Conservation (phyloP, 2,888 invertebrate genomes). For the Aelia acuminata region DNA sequence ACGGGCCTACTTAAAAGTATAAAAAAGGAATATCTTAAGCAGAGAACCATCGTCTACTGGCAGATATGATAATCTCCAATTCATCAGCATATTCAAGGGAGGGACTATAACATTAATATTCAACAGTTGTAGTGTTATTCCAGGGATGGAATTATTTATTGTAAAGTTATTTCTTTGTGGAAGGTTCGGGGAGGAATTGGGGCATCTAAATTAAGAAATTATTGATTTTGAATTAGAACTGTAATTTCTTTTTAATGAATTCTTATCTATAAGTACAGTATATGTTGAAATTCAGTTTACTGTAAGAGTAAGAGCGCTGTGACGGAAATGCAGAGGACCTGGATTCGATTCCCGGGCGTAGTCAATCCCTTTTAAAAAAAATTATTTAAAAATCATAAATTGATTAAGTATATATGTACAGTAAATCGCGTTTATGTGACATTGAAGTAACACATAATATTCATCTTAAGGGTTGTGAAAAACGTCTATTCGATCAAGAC, state of each 20-base stretch:
- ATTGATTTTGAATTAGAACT: not conserved
- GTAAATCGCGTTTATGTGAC: too few species aligned
- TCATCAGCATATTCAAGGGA: not conserved
- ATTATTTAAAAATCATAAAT: too few species aligned
- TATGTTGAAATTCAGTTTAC: too few species aligned
- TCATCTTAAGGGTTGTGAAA: not conserved
- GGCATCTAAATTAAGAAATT: constrained; percentile 2
- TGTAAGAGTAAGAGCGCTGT: too few species aligned
- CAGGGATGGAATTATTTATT: constrained; percentile 28
- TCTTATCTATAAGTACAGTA: too few species aligned
- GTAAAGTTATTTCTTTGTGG: constrained; percentile 20
- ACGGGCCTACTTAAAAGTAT: not conserved
- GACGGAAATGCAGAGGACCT: too few species aligned
- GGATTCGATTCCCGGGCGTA: too few species aligned
- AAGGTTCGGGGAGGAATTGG: not conserved
- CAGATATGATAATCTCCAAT: constrained; percentile 37
- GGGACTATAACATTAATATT: constrained; percentile 6
- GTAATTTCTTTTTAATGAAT: too few species aligned
- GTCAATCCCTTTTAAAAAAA: too few species aligned
- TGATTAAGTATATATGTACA: too few species aligned
- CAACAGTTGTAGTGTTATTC: constrained; percentile 40
- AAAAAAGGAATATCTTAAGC: not conserved
- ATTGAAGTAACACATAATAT: too few species aligned
- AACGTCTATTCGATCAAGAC: not conserved
- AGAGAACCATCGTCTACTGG: not conserved